Evolutionary conservation across 2,888 invertebrate species (phyloP), one percentile per base, ranked within the genome.

Genomic region (Nudaria mundana): DNA sequence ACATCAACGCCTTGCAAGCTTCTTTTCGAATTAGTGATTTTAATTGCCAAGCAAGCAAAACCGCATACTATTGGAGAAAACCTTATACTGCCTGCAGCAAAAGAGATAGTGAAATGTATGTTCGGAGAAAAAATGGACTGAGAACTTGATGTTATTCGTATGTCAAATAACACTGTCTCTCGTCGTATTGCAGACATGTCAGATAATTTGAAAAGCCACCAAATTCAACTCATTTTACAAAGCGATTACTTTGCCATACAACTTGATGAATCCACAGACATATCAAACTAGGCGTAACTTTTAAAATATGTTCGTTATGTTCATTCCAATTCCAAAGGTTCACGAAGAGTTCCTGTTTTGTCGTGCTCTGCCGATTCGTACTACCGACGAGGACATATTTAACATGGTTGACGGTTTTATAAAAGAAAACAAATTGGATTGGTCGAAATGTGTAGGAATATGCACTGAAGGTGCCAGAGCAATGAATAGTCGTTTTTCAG

Each of bases 21-120:
- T 37, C 15, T 28, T 28, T 40, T 35, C 16, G 34, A 40, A 34
- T 34, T 10, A 40, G 40, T 34, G 30, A 40, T 4, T 40, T 38
- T 37, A 37, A 32, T 33, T 16, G 37, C 37, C 14, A 37, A 37
- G 24, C 37, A 33, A 34, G 37, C 30, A 10, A 37, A 42, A 42
- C 37, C 37, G 12, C 37, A 37, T 25, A 43, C 32, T 38, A 43
- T 43, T 38, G 30, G 30, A 4, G 30, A 31, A 4, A 30, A 20
- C 30, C 30, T 34, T 31, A 44, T 36, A 35, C 15, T 36, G 36
- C 39, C 44, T 40, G 36, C 35, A 40, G 44, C 36, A 40, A 40
- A 40, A 44, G 39, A 40, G 31, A 36, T 44, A 31, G 36, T 39
- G 28, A 44, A 44, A 44, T 44, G 18, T 35, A 35, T 44, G 44